Percentiles rank a stretch among this genome's conserved stretches.
These are phyloP conservation scores for Danaus chrysippus DNA, from an alignment of 2,888 invertebrate genomes.

Conservation along the genomic window DNA sequence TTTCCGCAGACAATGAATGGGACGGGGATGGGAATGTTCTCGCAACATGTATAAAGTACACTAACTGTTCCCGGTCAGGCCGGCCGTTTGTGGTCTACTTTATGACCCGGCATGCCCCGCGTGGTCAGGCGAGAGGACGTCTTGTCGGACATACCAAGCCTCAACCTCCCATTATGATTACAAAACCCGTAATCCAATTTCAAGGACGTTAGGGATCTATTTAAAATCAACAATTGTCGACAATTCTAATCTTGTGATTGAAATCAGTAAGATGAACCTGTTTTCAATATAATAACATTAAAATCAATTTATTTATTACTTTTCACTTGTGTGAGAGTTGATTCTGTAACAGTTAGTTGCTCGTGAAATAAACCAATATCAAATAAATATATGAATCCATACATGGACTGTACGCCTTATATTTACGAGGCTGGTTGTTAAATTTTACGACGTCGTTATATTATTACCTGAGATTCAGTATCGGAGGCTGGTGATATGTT, in stretches of 20 bases:
- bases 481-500: neutral
- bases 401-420: constrained; percentile 39
- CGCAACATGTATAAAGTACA: constrained; percentile 1
- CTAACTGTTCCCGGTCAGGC: constrained; percentile 3
- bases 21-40: neutral
- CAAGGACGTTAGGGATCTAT: too few relatives aligned
- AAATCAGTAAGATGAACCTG: too few relatives aligned
- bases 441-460: constrained; percentile 53
- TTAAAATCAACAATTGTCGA: too few relatives aligned
- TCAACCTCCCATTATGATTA: neutral
- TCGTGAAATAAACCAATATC: constrained; percentile 9
- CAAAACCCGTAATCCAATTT: too few relatives aligned
- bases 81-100: constrained; percentile 1
- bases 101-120: neutral
- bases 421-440: constrained; percentile 47
- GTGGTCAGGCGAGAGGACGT: neutral
- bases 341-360: neutral
- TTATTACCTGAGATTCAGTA: constrained; percentile 37
- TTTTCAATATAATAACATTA: too few relatives aligned
- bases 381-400: constrained; percentile 9
- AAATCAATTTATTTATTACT: too few relatives aligned
- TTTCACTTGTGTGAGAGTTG: too few relatives aligned
- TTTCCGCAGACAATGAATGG: too few relatives aligned
- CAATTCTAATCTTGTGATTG: too few relatives aligned
- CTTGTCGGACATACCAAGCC: constrained; percentile 7